A percentile compares a stretch with the other conserved stretches of the same genome.
phyloP scores from a whole-genome alignment of 2,888 invertebrate genomes.

The Yponomeuta malinellus region DNA sequence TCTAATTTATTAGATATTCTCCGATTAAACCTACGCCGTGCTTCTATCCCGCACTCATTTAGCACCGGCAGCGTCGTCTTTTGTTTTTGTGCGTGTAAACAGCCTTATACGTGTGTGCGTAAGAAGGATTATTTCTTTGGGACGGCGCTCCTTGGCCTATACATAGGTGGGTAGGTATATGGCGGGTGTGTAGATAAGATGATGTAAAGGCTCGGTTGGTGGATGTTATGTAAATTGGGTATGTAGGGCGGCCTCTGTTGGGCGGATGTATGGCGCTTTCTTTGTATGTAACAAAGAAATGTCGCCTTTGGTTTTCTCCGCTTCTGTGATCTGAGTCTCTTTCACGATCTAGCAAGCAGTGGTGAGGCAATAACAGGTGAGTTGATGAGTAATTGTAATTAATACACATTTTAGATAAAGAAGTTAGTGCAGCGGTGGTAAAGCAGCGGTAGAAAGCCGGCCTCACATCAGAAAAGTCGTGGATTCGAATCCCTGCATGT shows the following conservation, averaged over 20 bases:
- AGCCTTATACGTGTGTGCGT: constrained; percentile 25
- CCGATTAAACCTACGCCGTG: not conserved
- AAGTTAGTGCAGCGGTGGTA: too few species aligned
- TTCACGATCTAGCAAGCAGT: too few species aligned
- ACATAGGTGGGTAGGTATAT: constrained; percentile 2
- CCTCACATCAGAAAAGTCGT: too few species aligned
- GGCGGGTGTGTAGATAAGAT: not conserved
- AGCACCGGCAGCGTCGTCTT: constrained; percentile 34
- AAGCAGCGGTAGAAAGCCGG: too few species aligned
- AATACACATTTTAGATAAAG: too few species aligned
- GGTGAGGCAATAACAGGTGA: too few species aligned
- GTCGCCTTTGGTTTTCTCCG: not conserved
- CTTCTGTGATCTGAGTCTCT: too few species aligned
- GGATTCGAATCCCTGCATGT: too few species aligned
- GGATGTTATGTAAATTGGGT: constrained; percentile 1
- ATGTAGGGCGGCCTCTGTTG: constrained; percentile 1
- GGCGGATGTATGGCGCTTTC: constrained; percentile 1
- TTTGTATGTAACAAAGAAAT: not conserved
- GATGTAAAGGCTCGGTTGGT: not conserved
- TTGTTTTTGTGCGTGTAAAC: constrained; percentile 69
- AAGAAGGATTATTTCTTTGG: constrained; percentile 16
- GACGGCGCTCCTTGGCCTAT: not conserved
- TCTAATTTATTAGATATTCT: too few species aligned
- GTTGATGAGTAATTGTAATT: too few species aligned
- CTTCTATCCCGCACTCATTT: not conserved